These are phyloP conservation scores for Anoplolepis gracilipes DNA, from an alignment of 1,140 invertebrate species.

Conservation along the genomic window DNA sequence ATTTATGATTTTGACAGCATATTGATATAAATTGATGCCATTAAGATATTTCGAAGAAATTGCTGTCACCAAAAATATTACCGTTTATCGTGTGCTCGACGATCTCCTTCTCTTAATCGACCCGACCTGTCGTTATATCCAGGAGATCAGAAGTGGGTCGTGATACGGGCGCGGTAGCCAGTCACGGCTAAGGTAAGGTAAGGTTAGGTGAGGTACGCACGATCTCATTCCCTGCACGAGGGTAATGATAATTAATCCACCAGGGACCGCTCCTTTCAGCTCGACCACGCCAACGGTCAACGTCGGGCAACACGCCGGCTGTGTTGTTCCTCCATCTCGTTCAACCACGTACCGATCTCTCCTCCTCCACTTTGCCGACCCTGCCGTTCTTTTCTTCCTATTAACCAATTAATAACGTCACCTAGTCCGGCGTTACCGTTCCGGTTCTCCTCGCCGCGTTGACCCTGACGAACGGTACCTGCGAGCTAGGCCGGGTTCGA, in stretches of 20 bases:
- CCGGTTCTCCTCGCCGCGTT: slow-evolving; percentile 75
- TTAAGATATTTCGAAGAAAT: background rate
- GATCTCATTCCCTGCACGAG: slow-evolving; percentile 82
- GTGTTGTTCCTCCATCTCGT: slow-evolving; percentile 47
- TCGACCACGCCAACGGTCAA: slow-evolving; percentile 68
- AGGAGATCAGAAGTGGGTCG: slow-evolving; percentile 81
- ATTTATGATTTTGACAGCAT: background rate
- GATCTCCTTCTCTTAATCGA: slow-evolving; percentile 67
- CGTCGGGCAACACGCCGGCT: slow-evolving; percentile 50
- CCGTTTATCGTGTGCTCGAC: slow-evolving; percentile 27
- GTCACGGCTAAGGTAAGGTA: slow-evolving; percentile 79
- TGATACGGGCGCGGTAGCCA: slow-evolving; percentile 82
- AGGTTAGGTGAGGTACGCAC: slow-evolving; percentile 77
- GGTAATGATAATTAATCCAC: slow-evolving; percentile 84
- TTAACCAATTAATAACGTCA: slow-evolving; percentile 84
- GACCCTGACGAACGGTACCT: slow-evolving; percentile 79
- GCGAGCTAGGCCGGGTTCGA: slow-evolving; percentile 64
- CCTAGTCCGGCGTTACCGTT: slow-evolving; percentile 78
- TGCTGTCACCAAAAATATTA: background rate
- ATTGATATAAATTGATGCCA: background rate
- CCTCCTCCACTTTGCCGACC: slow-evolving; percentile 41
- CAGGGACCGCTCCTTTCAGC: slow-evolving; percentile 76
- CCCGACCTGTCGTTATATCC: slow-evolving; percentile 76
- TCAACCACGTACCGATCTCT: slow-evolving; percentile 13
- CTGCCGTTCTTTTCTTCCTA: slow-evolving; percentile 75